phyloP scores from a whole-genome alignment of 2,797 vertebrate species.

The Syndactyla subalaris region DNA sequence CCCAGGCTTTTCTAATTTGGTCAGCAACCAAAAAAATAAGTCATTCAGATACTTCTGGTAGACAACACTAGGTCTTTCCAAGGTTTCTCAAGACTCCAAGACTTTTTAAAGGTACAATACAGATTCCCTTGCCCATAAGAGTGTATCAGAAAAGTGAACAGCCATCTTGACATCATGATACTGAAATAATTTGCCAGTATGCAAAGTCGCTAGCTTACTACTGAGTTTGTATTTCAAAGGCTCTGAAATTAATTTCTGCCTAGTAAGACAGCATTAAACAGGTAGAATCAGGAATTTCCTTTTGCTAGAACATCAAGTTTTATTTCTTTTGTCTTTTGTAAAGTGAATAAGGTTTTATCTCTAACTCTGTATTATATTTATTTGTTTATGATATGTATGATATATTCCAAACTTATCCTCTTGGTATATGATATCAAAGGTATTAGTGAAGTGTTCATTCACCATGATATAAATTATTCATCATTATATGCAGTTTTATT shows the following conservation, averaged over 20 bases:
- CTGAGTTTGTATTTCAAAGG: not conserved
- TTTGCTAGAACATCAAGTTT: not conserved
- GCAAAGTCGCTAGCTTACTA: not conserved
- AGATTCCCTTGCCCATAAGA: not conserved
- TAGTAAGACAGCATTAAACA: not conserved
- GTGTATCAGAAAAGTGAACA: not conserved
- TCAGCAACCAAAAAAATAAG: not conserved
- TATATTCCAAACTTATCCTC: not conserved
- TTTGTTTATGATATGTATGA: not conserved
- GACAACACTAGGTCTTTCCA: not conserved
- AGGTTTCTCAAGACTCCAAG: not conserved
- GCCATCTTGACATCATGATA: not conserved
- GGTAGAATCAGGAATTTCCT: not conserved
- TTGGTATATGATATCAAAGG: not conserved
- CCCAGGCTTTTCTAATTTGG: not conserved
- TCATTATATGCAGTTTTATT: not conserved
- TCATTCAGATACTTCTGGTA: not conserved
- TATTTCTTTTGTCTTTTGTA: not conserved
- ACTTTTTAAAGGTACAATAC: not conserved
- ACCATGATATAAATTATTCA: not conserved
- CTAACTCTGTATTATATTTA: not conserved
- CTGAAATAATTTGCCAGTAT: not conserved
- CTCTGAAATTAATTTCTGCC: not conserved
- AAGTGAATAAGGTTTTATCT: not conserved
- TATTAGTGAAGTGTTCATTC: not conserved